These are phyloP conservation scores for Paraescarpia echinospica DNA, from an alignment of 1,140 invertebrate species.

Conservation along the genomic window DNA sequence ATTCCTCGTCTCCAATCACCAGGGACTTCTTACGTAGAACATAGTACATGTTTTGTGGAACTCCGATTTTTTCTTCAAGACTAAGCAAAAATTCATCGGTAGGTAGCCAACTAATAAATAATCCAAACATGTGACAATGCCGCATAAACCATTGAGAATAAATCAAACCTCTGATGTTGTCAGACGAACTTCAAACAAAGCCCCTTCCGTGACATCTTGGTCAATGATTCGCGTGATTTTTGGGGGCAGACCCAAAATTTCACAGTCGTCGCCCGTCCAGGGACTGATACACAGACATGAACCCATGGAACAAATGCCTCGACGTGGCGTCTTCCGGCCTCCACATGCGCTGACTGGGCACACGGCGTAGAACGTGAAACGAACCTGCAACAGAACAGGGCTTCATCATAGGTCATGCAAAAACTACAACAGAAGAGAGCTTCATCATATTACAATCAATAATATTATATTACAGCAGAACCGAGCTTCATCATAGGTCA, in stretches of 20 bases:
- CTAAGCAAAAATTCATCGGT: too few species aligned
- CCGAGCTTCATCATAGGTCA: too few species aligned
- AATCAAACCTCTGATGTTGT: slow-evolving; percentile 27
- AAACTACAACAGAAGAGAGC: too few species aligned
- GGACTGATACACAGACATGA: slow-evolving; percentile 33
- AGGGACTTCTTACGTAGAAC: too few species aligned
- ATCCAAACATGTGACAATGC: background rate
- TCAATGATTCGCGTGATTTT: slow-evolving; percentile 11
- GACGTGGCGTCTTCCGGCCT: slow-evolving; percentile 26
- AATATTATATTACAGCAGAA: too few species aligned
- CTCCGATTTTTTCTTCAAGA: too few species aligned
- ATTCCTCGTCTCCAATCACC: too few species aligned
- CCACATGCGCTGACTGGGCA: slow-evolving; percentile 36
- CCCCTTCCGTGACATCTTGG: slow-evolving; percentile 23
- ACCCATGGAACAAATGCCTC: slow-evolving; percentile 35
- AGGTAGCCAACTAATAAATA: too few species aligned
- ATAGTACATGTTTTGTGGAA: too few species aligned
- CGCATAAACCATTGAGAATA: too few species aligned
- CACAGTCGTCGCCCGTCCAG: slow-evolving; percentile 34
- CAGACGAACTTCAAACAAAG: slow-evolving; percentile 24
- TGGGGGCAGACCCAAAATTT: slow-evolving; percentile 24
- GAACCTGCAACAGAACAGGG: slow-evolving; percentile 26
- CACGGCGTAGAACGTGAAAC: slow-evolving; percentile 30
- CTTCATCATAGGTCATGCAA: background rate
- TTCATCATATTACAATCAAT: too few species aligned